Conservation (phyloP, 2,797 vertebrate genomes). For the Luscinia luscinia region DNA sequence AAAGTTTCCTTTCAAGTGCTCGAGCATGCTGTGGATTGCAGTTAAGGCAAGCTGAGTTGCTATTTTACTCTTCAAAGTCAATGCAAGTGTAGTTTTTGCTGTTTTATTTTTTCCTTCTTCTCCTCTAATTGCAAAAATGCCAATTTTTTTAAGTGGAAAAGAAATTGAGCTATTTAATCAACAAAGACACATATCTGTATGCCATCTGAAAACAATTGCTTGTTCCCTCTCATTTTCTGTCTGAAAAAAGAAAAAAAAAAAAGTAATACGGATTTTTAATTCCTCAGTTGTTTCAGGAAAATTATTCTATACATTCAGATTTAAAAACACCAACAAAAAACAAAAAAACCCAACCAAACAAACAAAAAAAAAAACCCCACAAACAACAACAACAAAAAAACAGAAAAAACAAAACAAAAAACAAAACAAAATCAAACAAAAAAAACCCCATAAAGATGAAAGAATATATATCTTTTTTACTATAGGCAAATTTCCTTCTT, state of each 20-base stretch:
- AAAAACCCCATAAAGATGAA: neutral
- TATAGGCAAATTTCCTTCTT: neutral
- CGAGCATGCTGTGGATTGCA: neutral
- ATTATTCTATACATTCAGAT: neutral
- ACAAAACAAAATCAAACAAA: no score
- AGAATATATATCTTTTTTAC: fast-evolving
- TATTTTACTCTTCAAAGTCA: neutral
- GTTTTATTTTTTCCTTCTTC: neutral
- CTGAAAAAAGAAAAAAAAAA: neutral
- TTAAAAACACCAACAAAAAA: no score
- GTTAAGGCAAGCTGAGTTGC: fast-evolving
- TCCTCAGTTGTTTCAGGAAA: neutral
- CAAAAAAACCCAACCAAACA: no score
- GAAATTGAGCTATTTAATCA: neutral
- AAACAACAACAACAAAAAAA: no score
- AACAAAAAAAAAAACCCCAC: neutral
- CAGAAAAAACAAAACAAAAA: no score
- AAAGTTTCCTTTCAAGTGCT: neutral
- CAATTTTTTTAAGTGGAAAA: neutral
- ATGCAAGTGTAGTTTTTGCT: neutral
- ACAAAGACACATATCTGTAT: neutral
- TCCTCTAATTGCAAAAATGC: neutral
- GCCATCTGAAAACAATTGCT: neutral
- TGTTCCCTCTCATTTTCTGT: neutral
- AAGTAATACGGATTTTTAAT: neutral